phyloP scores from a whole-genome alignment of 2,888 invertebrate species.

The Chironomus riparius region DNA sequence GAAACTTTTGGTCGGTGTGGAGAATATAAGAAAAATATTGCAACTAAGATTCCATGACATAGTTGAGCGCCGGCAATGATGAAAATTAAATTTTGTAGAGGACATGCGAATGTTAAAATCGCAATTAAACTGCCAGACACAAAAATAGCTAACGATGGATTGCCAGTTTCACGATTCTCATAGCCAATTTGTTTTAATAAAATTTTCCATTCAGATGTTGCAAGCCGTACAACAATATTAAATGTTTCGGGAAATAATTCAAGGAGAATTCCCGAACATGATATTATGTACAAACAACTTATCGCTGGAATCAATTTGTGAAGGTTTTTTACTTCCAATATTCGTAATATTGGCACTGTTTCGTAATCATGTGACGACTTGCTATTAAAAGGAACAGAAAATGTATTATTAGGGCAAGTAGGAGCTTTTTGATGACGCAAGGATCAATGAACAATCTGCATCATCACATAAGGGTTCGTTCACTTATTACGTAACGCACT shows the following conservation, averaged over 20 bases:
- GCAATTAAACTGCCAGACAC: conserved; percentile 48
- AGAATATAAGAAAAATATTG: conserved; percentile 40
- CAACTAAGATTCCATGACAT: conserved; percentile 36
- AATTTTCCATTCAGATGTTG: conserved; percentile 49
- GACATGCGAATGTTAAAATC: conserved; percentile 50
- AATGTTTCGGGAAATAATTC: conserved; percentile 48
- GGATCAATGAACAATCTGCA: too few relatives aligned
- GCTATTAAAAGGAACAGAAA: conserved; percentile 31
- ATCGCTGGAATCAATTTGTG: conserved; percentile 48
- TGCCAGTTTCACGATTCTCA: conserved; percentile 47
- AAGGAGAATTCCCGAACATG: conserved; percentile 46
- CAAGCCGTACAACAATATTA: conserved; percentile 44
- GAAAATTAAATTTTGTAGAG: conserved; percentile 46
- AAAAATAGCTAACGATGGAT: conserved; percentile 49
- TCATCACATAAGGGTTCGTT: too few relatives aligned
- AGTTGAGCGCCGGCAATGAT: conserved; percentile 41
- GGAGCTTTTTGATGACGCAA: too few relatives aligned
- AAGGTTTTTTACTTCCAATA: conserved; percentile 47
- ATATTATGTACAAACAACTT: conserved; percentile 46
- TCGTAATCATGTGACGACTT: conserved; percentile 36
- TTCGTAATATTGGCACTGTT: conserved; percentile 43
- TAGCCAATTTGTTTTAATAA: conserved; percentile 47
- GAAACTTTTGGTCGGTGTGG: conserved; percentile 41
- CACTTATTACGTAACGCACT: too few relatives aligned
- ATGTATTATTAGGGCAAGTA: neutral